These are phyloP conservation scores for Mechanitis messenoides DNA, from an alignment of 2,888 invertebrate genomes.

Conservation along the genomic window DNA sequence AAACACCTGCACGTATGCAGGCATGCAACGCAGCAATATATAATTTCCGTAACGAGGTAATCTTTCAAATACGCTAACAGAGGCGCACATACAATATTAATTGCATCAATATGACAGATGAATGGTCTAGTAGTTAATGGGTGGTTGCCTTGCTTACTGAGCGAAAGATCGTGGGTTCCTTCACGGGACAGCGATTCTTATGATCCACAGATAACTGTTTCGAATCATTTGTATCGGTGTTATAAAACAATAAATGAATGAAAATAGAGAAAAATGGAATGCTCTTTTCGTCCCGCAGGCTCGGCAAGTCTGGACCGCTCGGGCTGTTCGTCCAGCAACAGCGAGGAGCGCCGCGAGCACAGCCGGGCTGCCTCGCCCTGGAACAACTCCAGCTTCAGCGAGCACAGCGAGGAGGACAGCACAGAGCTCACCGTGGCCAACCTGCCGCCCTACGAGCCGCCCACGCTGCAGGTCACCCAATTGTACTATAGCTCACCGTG, in stretches of 20 bases:
- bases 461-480: conserved; percentile 47
- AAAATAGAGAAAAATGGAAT: too few species aligned
- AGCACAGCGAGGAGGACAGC: conserved; percentile 58
- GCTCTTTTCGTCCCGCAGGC: conserved; percentile 35
- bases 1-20: too few species aligned
- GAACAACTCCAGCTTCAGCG: conserved; percentile 64
- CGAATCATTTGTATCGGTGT: background rate
- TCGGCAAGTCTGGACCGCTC: conserved; percentile 60
- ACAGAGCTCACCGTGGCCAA: conserved; percentile 66
- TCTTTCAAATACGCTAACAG: too few species aligned
- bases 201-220: background rate
- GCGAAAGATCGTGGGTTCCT: too few species aligned
- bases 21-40: too few species aligned
- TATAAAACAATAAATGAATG: too few species aligned
- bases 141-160: too few species aligned
- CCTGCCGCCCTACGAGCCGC: conserved; percentile 58
- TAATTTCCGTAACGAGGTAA: too few species aligned
- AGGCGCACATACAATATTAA: too few species aligned
- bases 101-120: too few species aligned
- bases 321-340: conserved; percentile 64
- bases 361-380: conserved; percentile 64
- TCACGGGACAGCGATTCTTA: too few species aligned
- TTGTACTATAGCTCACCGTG: conserved; percentile 50
- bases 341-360: conserved; percentile 48
- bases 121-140: too few species aligned